Evolutionary conservation across 2,113 vertebrate genomes (phyloP).

Genomic region (Aleadryas rufinucha): DNA sequence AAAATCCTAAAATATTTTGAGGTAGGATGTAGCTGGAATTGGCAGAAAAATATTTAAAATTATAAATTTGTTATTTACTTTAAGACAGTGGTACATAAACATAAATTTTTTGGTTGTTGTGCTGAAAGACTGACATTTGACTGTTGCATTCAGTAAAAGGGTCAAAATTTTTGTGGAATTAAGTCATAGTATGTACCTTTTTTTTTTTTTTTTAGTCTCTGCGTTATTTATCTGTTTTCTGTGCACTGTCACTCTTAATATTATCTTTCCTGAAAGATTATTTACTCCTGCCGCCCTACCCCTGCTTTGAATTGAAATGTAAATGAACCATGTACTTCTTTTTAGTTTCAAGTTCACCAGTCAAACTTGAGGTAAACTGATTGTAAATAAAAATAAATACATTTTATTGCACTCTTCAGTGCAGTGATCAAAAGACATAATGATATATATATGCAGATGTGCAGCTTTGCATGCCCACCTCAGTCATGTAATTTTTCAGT

Average conservation of each 20-base stretch:
- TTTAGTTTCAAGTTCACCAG: slow-evolving; percentile 24
- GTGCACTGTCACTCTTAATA: not conserved
- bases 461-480: not conserved
- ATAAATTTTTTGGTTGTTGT: not conserved
- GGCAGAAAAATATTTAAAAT: not conserved
- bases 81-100: not conserved
- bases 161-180: not conserved
- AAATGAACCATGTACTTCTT: not conserved
- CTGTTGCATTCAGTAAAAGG: not conserved
- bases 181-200: not conserved
- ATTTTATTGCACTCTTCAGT: not conserved
- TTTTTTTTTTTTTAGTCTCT: not conserved
- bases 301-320: not conserved
- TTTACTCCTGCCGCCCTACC: not conserved
- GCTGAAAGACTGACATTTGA: not conserved
- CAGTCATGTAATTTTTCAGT: not conserved
- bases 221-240: not conserved
- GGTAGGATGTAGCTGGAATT: not conserved
- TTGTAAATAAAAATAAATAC: not conserved
- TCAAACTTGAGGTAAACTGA: not conserved
- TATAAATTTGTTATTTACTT: not conserved
- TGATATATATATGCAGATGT: not conserved
- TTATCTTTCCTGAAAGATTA: not conserved
- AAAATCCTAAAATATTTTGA: not conserved
- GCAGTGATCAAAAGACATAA: not conserved